phyloP scores from a whole-genome alignment of 1,140 invertebrate species.

The Sinonovacula constricta region DNA sequence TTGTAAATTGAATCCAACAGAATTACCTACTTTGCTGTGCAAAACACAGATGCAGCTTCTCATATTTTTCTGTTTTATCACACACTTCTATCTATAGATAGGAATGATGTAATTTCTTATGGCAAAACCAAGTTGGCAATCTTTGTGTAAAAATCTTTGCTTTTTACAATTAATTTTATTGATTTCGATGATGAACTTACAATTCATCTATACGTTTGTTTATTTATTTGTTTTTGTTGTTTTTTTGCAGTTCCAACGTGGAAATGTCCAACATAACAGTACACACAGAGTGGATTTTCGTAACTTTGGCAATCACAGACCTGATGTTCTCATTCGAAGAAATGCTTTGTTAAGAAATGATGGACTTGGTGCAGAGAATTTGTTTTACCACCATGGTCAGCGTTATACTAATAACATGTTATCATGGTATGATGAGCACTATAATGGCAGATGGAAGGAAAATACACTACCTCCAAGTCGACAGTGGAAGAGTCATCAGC shows the following conservation, averaged over 20 bases:
- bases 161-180: not conserved
- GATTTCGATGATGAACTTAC: not conserved
- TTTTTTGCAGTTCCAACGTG: constrained; percentile 64
- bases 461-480: constrained; percentile 65
- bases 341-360: constrained; percentile 64
- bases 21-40: no score
- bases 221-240: not conserved
- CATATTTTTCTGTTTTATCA: no score
- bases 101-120: no score
- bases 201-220: not conserved
- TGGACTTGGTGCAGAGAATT: constrained; percentile 65
- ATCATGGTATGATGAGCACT: constrained; percentile 76
- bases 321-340: constrained; percentile 69
- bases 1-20: no score
- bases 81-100: no score
- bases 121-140: constrained; percentile 3
- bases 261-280: constrained; percentile 65
- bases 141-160: not conserved
- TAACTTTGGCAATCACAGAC: constrained; percentile 59
- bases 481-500: constrained; percentile 67
- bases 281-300: constrained; percentile 71
- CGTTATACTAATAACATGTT: constrained; percentile 73
- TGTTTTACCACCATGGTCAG: constrained; percentile 72
- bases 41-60: no score
- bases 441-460: constrained; percentile 71